Percentiles rank a stretch among this genome's conserved stretches.
These are phyloP conservation scores for Hydriomena furcata DNA, from an alignment of 2,888 invertebrate species.

Conservation along the genomic window DNA sequence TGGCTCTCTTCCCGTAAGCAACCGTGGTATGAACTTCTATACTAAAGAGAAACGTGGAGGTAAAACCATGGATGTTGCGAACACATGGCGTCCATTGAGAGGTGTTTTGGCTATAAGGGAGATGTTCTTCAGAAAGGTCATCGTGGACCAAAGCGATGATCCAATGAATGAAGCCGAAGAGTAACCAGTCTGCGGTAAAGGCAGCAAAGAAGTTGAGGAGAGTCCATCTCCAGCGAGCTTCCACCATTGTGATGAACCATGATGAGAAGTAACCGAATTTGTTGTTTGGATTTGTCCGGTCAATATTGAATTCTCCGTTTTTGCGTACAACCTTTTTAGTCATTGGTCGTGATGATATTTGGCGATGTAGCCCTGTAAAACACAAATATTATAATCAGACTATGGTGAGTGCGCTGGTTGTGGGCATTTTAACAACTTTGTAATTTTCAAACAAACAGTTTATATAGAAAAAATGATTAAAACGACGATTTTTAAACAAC, in stretches of 20 bases:
- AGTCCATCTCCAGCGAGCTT: constrained; percentile 96
- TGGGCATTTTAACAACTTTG: too few species aligned
- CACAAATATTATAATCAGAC: too few species aligned
- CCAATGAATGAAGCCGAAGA: constrained; percentile 96
- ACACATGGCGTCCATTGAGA: constrained; percentile 93
- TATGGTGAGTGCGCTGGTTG: too few species aligned
- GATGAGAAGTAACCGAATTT: constrained; percentile 86
- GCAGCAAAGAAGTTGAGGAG: constrained; percentile 92
- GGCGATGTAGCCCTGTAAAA: constrained; percentile 38
- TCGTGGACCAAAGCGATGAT: constrained; percentile 94
- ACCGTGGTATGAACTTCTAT: constrained; percentile 98
- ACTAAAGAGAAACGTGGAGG: constrained; percentile 96
- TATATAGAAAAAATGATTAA: too few species aligned
- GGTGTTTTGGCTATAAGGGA: constrained; percentile 80
- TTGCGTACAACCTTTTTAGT: constrained; percentile 88
- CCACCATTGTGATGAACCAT: constrained; percentile 92
- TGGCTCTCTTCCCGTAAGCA: constrained; percentile 92
- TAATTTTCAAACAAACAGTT: too few species aligned
- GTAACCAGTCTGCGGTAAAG: constrained; percentile 94
- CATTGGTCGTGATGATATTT: constrained; percentile 35
- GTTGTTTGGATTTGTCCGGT: constrained; percentile 85
- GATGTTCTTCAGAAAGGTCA: constrained; percentile 88
- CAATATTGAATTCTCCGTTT: constrained; percentile 94
- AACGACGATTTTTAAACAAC: too few species aligned
- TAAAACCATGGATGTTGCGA: constrained; percentile 92